Evolutionary conservation across 2,797 vertebrate genomes (phyloP), one percentile per base, ranked within the genome.

Genomic region (Myotis pilosus): DNA sequence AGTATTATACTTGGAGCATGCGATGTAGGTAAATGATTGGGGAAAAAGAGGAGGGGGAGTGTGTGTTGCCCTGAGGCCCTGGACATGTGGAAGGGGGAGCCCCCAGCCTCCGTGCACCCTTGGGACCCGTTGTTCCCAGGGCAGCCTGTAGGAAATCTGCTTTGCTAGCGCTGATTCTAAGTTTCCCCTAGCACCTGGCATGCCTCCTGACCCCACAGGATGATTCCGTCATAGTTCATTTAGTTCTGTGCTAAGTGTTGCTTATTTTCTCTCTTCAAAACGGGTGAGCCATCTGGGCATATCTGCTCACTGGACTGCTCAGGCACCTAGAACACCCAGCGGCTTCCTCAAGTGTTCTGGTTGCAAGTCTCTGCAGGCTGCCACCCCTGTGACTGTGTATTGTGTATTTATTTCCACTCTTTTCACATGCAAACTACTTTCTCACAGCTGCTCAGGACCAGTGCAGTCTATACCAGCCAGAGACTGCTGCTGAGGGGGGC

Each of bases 31-130:
- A 1, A 17, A 41, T 36, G 82, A 17, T 0, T 15, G 7, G 41
- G 72, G 23, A 2, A 6, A 5, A 22, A 62, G 41, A 25, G 36
- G 2, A 2, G 13, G 11, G 55, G 0, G 22, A 2, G 1, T 0
- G 4, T 2, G 20, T 30, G 30, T 23, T 8, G 8, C 51, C 44
- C 33, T 3, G 3, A 75, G 30, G 2, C 30, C 53, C 44, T 23
- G 1, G n/a, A 10, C 5, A 0, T 2, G 9, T 1, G 4, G n/a
- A 49, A 13, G 8, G 22, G 22, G 66, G 36, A 17, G 8, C 8
- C 28, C 16, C 13, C 1, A 13, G 47, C 53, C 69, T 62, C 38
- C 3, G 0, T 8, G 47, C 13, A 1, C 38, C 12, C 0, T n/a
- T 6, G 25, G 20, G 16, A 23, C 22, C 0, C 2, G 12, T 10